Percentiles rank a stretch among this genome's conserved stretches.
These are phyloP conservation scores for Aphidius gifuensis DNA, from an alignment of 1,140 invertebrate species.

Conservation along the genomic window DNA sequence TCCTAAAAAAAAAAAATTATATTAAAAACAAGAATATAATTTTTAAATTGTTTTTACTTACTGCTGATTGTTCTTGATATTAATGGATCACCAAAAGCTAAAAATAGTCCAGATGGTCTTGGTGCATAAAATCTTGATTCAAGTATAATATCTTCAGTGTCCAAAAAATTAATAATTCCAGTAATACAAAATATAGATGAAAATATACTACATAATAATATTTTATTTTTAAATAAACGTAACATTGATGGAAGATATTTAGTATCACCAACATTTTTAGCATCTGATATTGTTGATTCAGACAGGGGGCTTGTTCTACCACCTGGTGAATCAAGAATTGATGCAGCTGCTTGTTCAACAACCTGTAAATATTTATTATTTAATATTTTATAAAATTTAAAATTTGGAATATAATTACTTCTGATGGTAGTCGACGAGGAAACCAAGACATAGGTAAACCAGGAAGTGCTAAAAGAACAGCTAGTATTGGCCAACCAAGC, in stretches of 20 bases:
- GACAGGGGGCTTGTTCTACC: constrained; percentile 24
- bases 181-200: constrained; percentile 59
- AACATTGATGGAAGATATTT: constrained; percentile 58
- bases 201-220: constrained; percentile 60
- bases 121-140: constrained; percentile 61
- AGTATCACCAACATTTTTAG: constrained; percentile 36
- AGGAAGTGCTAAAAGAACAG: constrained; percentile 40
- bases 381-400: neutral
- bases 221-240: constrained; percentile 60
- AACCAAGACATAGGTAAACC: constrained; percentile 44
- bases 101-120: constrained; percentile 52
- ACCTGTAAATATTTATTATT: constrained; percentile 35
- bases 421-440: constrained; percentile 46
- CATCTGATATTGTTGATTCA: constrained; percentile 16
- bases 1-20: constrained; percentile 25
- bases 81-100: constrained; percentile 59
- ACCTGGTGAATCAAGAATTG: constrained; percentile 39
- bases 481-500: constrained; percentile 49
- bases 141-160: constrained; percentile 59
- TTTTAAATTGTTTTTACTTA: constrained; percentile 26
- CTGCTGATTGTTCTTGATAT: constrained; percentile 54
- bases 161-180: constrained; percentile 57
- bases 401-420: constrained; percentile 34
- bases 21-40: neutral
- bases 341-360: constrained; percentile 58